Conservation (phyloP, 2,113 vertebrate genomes). For the Leiothrix lutea region DNA sequence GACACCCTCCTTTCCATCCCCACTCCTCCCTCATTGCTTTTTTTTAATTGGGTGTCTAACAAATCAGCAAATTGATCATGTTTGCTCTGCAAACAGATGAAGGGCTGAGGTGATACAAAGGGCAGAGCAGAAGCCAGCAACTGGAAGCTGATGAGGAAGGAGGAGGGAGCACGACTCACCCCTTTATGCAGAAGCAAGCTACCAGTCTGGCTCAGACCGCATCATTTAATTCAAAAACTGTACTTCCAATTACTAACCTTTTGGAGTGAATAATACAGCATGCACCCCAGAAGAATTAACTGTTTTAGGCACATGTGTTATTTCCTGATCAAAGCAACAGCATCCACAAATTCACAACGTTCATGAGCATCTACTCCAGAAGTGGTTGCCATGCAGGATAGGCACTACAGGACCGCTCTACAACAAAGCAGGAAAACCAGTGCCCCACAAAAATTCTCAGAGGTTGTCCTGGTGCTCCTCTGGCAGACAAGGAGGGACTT, state of each 20-base stretch:
- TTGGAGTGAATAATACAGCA: neutral
- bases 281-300: neutral
- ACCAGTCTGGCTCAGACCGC: neutral
- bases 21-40: neutral
- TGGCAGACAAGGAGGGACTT: neutral
- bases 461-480: neutral
- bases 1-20: neutral
- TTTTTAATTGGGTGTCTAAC: neutral
- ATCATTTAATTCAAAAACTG: neutral
- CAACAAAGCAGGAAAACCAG: neutral
- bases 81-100: neutral
- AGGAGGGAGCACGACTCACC: neutral
- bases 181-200: neutral
- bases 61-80: neutral
- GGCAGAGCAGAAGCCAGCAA: neutral
- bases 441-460: neutral
- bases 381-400: rapidly evolving
- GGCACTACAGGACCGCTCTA: neutral
- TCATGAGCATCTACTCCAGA: neutral
- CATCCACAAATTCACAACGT: neutral
- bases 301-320: neutral
- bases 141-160: neutral
- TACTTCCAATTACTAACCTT: neutral
- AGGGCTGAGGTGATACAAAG: neutral
- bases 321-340: neutral